phyloP scores from a whole-genome alignment of 2,888 invertebrate species.

The Odontomyia ornata region DNA sequence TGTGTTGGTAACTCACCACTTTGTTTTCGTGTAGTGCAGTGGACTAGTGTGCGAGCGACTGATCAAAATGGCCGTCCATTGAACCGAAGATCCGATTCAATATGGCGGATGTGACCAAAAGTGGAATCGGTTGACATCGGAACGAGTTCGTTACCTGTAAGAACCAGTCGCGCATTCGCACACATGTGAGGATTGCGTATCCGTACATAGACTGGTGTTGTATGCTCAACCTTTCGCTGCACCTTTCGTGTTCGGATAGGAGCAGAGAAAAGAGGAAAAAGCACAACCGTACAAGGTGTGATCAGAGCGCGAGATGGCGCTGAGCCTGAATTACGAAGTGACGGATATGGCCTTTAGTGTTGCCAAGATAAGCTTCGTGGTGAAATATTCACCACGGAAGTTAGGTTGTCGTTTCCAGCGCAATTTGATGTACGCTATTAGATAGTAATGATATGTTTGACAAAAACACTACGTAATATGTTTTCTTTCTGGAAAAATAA shows the following conservation, averaged over 20 bases:
- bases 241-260: slow-evolving; percentile 25
- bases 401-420: too few species aligned
- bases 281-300: not conserved
- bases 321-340: slow-evolving; percentile 12
- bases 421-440: too few species aligned
- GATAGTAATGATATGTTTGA: too few species aligned
- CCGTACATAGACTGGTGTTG: not conserved
- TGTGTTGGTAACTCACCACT: slow-evolving; percentile 43
- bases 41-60: slow-evolving; percentile 1
- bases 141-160: slow-evolving; percentile 23
- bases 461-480: too few species aligned
- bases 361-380: slow-evolving; percentile 13
- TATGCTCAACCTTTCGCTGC: not conserved
- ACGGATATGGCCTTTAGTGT: not conserved
- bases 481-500: too few species aligned
- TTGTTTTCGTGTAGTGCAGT: slow-evolving; percentile 21
- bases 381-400: not conserved
- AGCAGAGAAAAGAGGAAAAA: slow-evolving; percentile 3
- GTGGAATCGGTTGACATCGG: slow-evolving; percentile 18
- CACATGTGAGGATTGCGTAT: not conserved
- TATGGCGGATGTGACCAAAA: slow-evolving; percentile 34
- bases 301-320: slow-evolving; percentile 34
- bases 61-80: slow-evolving; percentile 48
- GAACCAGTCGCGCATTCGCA: slow-evolving; percentile 28
- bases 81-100: slow-evolving; percentile 38